These are phyloP conservation scores for Chlorodrepanis virens DNA, from an alignment of 2,113 vertebrate genomes.

Conservation along the genomic window DNA sequence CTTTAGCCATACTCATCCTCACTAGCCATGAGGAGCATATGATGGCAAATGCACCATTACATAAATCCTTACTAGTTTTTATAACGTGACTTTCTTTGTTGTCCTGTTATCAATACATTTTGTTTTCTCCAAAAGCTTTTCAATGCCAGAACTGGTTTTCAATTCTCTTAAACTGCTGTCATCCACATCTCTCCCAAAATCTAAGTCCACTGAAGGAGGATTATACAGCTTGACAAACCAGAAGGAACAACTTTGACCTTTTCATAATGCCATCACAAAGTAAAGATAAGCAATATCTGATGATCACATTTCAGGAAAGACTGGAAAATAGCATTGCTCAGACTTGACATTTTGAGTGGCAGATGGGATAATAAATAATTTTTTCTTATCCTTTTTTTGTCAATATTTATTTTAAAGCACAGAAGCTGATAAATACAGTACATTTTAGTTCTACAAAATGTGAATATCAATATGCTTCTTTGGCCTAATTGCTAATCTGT, in stretches of 20 bases:
- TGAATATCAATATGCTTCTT: background rate
- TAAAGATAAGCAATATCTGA: conserved; percentile 6
- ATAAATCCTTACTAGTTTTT: background rate
- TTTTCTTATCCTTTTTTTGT: background rate
- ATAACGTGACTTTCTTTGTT: background rate
- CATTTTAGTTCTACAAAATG: background rate
- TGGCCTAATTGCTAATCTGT: conserved; percentile 19
- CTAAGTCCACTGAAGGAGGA: background rate
- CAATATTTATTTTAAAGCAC: conserved; percentile 22
- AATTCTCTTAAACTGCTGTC: background rate
- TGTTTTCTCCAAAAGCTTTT: background rate
- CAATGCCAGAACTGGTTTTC: background rate
- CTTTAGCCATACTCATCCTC: background rate
- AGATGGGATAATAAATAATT: conserved; percentile 25
- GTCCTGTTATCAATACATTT: background rate
- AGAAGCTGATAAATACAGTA: background rate
- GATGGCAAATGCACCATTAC: background rate
- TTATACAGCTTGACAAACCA: background rate
- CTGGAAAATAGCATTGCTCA: background rate
- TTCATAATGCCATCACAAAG: background rate
- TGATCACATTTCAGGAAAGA: background rate
- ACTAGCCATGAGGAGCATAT: too few species aligned
- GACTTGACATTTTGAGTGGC: conserved; percentile 32
- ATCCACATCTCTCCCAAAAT: background rate
- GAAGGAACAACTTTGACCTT: conserved; percentile 16